These are phyloP conservation scores for Myioborus melanocephalus DNA, from an alignment of 2,797 vertebrate species.

Conservation along the genomic window DNA sequence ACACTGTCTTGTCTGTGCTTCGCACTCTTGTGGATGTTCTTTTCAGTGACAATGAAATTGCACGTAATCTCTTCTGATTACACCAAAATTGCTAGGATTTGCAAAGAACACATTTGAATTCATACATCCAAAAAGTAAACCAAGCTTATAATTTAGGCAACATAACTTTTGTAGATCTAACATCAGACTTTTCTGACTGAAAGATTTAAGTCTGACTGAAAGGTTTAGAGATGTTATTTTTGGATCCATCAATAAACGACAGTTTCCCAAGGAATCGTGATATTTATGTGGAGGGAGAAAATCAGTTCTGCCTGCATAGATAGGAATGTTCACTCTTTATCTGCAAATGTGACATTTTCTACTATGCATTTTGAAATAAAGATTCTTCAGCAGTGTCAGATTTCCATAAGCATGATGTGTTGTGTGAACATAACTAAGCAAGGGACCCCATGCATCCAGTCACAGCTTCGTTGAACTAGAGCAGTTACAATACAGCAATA, in stretches of 20 bases:
- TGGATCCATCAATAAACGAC: not conserved
- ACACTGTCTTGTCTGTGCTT: not conserved
- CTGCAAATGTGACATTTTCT: constrained; percentile 22
- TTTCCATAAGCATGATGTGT: not conserved
- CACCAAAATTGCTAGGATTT: constrained; percentile 39
- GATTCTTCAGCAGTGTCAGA: not conserved
- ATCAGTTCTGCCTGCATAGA: not conserved
- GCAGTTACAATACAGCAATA: not conserved
- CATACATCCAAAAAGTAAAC: constrained; percentile 20
- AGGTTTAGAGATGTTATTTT: constrained; percentile 26
- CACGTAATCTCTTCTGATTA: constrained; percentile 36
- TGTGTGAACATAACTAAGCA: not conserved
- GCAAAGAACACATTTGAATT: constrained; percentile 33
- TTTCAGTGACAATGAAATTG: constrained; percentile 39
- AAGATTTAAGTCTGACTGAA: not conserved
- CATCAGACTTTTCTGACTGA: not conserved
- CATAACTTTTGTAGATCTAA: constrained; percentile 7
- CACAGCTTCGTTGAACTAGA: not conserved
- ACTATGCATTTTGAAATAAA: not conserved
- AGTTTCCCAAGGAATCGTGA: not conserved
- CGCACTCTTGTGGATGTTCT: not conserved
- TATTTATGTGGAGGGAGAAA: not conserved
- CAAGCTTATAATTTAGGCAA: constrained; percentile 26
- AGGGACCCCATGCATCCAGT: not conserved
- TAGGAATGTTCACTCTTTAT: constrained; percentile 6